phyloP scores from a whole-genome alignment of 2,113 vertebrate genomes.

The Bufo bufo region DNA sequence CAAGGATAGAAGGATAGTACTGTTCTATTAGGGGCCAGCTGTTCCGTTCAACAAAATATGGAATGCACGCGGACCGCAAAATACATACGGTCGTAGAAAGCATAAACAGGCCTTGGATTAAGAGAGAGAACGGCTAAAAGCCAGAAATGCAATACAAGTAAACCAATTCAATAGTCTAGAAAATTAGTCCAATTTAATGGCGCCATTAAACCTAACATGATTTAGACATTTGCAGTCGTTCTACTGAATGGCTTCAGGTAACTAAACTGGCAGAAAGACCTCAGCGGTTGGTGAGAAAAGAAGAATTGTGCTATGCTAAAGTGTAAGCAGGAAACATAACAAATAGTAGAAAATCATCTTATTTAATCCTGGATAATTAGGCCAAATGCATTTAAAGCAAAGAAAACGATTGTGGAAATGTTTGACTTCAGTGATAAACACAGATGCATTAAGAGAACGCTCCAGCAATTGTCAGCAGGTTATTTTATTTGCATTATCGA shows the following conservation, averaged over 20 bases:
- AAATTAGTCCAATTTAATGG: constrained; percentile 43
- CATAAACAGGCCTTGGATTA: neutral
- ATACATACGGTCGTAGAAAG: too few species aligned
- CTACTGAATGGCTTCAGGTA: constrained; percentile 29
- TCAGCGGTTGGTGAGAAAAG: neutral
- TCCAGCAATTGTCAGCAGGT: neutral
- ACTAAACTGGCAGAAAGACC: constrained; percentile 15
- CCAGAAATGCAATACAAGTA: constrained; percentile 9
- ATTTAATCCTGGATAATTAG: constrained; percentile 39
- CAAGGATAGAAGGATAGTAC: too few species aligned
- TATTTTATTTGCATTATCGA: constrained; percentile 11
- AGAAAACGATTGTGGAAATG: neutral
- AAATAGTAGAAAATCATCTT: neutral
- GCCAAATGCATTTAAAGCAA: constrained; percentile 1
- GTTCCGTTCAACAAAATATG: too few species aligned
- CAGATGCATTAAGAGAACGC: neutral
- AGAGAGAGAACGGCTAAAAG: neutral
- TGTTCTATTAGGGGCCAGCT: too few species aligned
- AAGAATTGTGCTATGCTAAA: neutral
- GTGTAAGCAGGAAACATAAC: neutral
- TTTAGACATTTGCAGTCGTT: constrained; percentile 28
- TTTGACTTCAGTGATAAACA: neutral
- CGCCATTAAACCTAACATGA: constrained; percentile 42
- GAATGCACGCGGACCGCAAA: too few species aligned
- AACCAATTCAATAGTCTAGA: constrained; percentile 13